Evolutionary conservation across 2,888 invertebrate species (phyloP).

Genomic region (Elmis aenea): DNA sequence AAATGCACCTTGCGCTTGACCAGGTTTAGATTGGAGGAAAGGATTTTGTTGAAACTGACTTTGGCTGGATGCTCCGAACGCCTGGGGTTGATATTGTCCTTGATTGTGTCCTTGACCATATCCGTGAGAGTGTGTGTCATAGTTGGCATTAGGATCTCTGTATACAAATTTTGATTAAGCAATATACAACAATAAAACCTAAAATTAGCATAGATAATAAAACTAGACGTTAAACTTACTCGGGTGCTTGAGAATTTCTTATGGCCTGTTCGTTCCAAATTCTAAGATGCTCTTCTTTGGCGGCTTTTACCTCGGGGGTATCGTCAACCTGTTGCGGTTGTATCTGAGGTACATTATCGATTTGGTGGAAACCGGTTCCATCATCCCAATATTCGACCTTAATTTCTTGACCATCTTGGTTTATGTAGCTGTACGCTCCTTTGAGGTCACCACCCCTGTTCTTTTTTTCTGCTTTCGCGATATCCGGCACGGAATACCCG

Average conservation of each 20-base stretch:
- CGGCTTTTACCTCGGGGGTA: slow-evolving; percentile 64
- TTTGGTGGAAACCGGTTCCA: slow-evolving; percentile 71
- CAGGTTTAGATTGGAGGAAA: too few species aligned
- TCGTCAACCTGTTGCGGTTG: slow-evolving; percentile 60
- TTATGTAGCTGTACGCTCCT: slow-evolving; percentile 68
- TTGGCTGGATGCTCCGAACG: too few species aligned
- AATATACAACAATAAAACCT: neutral
- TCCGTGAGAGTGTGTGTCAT: slow-evolving; percentile 12
- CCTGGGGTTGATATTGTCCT: slow-evolving; percentile 5
- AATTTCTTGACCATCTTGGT: slow-evolving; percentile 55
- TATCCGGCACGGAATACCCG: slow-evolving; percentile 69
- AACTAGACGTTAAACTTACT: slow-evolving; percentile 29
- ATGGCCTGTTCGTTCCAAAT: slow-evolving; percentile 65
- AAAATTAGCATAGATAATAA: slow-evolving; percentile 7
- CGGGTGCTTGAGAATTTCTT: slow-evolving; percentile 39
- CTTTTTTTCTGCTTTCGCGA: slow-evolving; percentile 67
- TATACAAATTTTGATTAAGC: slow-evolving; percentile 4
- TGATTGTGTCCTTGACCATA: neutral
- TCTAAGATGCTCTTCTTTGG: slow-evolving; percentile 62
- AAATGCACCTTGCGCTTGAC: too few species aligned
- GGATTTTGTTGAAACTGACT: neutral
- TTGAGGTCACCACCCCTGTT: slow-evolving; percentile 63
- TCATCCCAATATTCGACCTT: slow-evolving; percentile 71
- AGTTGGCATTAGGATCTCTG: slow-evolving; percentile 18
- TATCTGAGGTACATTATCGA: slow-evolving; percentile 65